Conservation (phyloP, 2,888 invertebrate genomes). For the Eilema sororculum region DNA sequence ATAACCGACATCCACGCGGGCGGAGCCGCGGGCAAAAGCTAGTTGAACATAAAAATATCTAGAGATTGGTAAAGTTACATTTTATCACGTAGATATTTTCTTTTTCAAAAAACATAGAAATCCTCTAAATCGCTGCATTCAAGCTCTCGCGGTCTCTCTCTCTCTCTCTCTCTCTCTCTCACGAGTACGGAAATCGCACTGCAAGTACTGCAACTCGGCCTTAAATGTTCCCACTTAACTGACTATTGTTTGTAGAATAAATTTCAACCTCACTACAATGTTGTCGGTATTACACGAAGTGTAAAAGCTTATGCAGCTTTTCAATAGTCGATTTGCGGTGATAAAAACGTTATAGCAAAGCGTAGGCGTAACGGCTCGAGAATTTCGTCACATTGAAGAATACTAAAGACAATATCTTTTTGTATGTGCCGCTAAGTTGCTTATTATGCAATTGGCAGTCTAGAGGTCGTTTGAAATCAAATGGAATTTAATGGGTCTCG, state of each 20-base stretch:
- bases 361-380: neutral
- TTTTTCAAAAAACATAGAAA: too few relatives aligned
- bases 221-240: too few relatives aligned
- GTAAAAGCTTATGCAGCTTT: neutral
- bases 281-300: neutral
- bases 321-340: constrained; percentile 1
- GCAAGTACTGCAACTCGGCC: too few relatives aligned
- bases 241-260: neutral
- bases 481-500: constrained; percentile 29
- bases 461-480: constrained; percentile 34
- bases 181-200: too few relatives aligned
- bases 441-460: constrained; percentile 34
- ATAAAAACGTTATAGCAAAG: neutral
- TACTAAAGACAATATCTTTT: constrained; percentile 32
- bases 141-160: too few relatives aligned
- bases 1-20: too few relatives aligned
- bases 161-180: too few relatives aligned
- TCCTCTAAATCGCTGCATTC: too few relatives aligned
- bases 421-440: constrained; percentile 26
- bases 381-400: neutral
- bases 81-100: too few relatives aligned
- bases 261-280: neutral
- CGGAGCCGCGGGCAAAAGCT: too few relatives aligned
- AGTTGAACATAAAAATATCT: too few relatives aligned
- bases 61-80: too few relatives aligned